Base-by-base conservation (phyloP, 2,888 invertebrate species). In the Eristalis tenax region DNA sequence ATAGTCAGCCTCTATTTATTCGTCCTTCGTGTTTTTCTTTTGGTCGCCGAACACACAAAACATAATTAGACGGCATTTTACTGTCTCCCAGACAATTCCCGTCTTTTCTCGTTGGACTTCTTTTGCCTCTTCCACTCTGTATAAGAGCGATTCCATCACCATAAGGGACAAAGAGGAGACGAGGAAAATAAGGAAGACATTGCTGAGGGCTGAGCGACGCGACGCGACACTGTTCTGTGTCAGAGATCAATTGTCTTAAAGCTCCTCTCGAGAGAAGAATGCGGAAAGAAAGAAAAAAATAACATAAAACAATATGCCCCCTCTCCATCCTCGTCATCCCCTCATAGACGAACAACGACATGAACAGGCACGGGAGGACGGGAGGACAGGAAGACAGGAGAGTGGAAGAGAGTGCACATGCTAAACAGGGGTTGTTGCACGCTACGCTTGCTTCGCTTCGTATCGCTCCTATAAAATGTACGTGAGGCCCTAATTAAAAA, bases 11-110 rank as follows among this genome's bases (percentile, higher is more conserved):
- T 69, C 76, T 61, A 69, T 73, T 87, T 76, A 79, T 79, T 83
- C 83, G 50, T 18, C 50, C 50, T 50, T 50, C 50, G 50, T 50
- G 50, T 56, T 69, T 70, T 77, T 83, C 75, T 83, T 66, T 76
- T 71, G 71, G 64, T 73, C 75, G 63, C 40, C 65, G 50, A 87
- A 71, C 79, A 83, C 83, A 87, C 83, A 87, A 87, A 87, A 83
- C 87, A 87, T 87, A 87, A 87, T 87, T 87, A 87, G 83, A 87
- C 76, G 83, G 75, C 83, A 83, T 83, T 83, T 83, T 79, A 86
- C 85, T 85, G 85, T 81, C 81, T 81, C 83, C 50, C 65, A 73
- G 82, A 82, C 83, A 86, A 75, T 78, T 56, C 13, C 32, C 22
- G 69, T 43, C 61, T 56, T 79, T 57, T 70, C 61, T 43, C 5